Evolutionary conservation across 2,888 invertebrate species (phyloP), one percentile per base, ranked within the genome.

Genomic region (Tinea pellionella): DNA sequence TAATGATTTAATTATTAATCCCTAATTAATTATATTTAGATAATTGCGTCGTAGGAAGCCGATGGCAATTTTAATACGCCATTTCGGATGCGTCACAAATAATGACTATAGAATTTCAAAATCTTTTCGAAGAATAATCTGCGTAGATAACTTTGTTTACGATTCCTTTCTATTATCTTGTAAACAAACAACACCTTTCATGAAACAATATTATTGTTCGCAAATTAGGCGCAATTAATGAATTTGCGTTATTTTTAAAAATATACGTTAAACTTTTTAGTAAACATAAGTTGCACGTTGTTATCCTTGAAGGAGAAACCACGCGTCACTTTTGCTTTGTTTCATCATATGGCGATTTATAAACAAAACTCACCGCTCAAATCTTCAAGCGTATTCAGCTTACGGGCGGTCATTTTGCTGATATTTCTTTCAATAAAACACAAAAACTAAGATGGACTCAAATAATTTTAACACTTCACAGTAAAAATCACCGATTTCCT

Each of bases 351-450:
- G 24, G 6, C 19, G 37, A 16, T 19, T 56, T 19, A 57, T 15
- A 47, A 47, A 47, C 37, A 16, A 43, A 32, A 76, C 86, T 86
- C 67, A 88, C 87, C 87, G 69, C 86, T 86, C 59, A 88, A 66
- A 72, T 87, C 87, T 72, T 88, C 88, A 66, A 85, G 74, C 61
- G 85, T 87, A 65, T 86, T 87, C 69, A 87, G 72, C 68, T 88
- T 88, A 67, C 80, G 73, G 62, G 83, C 71, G 65, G 86, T 77
- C 88, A 88, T 88, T 70, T 75, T 77, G 64, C 63, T 1, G 47
- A 13, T 55, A 62, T 64, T 65, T 66, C 19, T 63, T 61, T 62
- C 55, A 61, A 41, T 41, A 2, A 41, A 41, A 41, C 41, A 47
- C 47, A 53, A 24, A 53, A 53, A 53, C 18, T 7, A 53, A 9